Base-by-base conservation (phyloP, 2,888 invertebrate genomes). In the Hoplodrina blanda region DNA sequence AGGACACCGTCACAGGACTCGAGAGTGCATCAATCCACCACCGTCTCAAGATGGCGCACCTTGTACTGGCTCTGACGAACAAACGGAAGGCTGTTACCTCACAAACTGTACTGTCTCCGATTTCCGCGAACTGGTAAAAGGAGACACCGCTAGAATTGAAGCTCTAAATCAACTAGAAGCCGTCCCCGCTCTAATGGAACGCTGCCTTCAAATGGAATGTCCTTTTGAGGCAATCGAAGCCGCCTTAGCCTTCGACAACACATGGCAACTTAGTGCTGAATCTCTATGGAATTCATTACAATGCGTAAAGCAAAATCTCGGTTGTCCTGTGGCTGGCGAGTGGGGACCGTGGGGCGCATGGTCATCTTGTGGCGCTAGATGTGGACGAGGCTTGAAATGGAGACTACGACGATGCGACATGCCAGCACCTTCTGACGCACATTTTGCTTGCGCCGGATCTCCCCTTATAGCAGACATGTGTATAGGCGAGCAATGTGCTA, bases 291-390 rank as follows among this genome's bases (percentile, higher is more conserved):
- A 96, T 83, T 89, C 96, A 0, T 87, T 96, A 41, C 94, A 92
- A 71, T 96, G 96, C 76, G 94, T 96, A 8, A 96, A 96, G 78
- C 93, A 94, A 77, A 94, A 95, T 82, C 84, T 95, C 56, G 96
- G 96, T 1, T 96, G 96, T 82, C 94, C 94, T 62, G 91, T 96
- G 57, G 69, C 85, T 2, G 95, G 95, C 6, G 94, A 92, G 81
- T 95, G 95, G 95, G 92, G 95, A 1, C 69, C 88, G 13, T 95
- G 95, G 95, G 91, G 93, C 19, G 77, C 88, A 10, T 94, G 94
- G 93, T 93, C 95, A 0, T 83, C 91, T 0, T 96, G 96, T 75
- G 94, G 94, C 0, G 94, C 95, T 2, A 90, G 92, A 0, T 95
- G 95, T 73, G 95, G 95, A 1, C 86, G 80, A 57, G 95, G 95